phyloP scores from a whole-genome alignment of 2,113 vertebrate genomes.

The Corythaeola cristata region DNA sequence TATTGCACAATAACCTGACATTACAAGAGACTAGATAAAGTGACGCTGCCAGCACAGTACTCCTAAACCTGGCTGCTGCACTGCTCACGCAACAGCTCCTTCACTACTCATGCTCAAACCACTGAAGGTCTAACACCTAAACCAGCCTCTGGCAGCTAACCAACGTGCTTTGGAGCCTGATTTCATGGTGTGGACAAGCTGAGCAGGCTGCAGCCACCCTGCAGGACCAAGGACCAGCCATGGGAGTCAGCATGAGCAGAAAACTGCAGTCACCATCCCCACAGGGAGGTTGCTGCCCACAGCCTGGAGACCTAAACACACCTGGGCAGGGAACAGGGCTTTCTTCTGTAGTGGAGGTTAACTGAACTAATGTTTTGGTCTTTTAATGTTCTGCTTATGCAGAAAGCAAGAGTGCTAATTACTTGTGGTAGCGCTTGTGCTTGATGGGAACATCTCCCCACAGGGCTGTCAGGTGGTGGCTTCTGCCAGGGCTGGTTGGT shows the following conservation, averaged over 20 bases:
- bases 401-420: background rate
- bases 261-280: background rate
- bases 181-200: background rate
- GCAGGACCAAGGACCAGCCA: background rate
- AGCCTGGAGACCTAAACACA: background rate
- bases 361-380: background rate
- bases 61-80: background rate
- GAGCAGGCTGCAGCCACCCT: background rate
- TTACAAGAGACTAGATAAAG: background rate
- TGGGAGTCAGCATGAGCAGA: background rate
- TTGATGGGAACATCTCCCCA: background rate
- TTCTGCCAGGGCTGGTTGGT: background rate
- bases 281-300: background rate
- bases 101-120: background rate
- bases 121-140: background rate
- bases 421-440: background rate
- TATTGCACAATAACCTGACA: background rate
- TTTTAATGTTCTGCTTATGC: background rate
- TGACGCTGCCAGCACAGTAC: too few species aligned
- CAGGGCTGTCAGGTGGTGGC: background rate
- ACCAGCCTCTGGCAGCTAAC: background rate
- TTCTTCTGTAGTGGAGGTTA: background rate
- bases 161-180: rapidly evolving
- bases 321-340: background rate
- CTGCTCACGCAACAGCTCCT: background rate